Evolutionary conservation across 2,888 invertebrate species (phyloP).

Genomic region (Noctua comes): DNA sequence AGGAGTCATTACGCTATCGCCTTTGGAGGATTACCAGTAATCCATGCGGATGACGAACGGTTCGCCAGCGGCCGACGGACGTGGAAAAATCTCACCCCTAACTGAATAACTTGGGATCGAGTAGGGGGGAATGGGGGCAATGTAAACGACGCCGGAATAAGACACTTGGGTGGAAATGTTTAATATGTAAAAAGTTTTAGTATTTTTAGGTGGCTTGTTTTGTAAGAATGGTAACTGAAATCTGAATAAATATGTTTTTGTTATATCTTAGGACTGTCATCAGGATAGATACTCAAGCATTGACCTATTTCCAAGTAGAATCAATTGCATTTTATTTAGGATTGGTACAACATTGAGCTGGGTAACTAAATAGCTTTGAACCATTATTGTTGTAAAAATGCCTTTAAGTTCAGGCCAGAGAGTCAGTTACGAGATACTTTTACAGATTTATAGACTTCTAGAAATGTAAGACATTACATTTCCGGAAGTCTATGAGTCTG

Average conservation of each 20-base stretch:
- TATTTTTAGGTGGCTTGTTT: constrained; percentile 8
- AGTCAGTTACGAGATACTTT: too few species aligned
- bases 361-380: not conserved
- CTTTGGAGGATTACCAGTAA: constrained; percentile 76
- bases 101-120: constrained; percentile 74
- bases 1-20: constrained; percentile 74
- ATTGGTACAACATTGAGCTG: not conserved
- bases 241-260: constrained; percentile 9
- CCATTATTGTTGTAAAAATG: not conserved
- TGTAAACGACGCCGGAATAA: constrained; percentile 34
- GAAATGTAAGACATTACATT: too few species aligned
- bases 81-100: constrained; percentile 80
- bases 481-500: not conserved
- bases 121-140: constrained; percentile 18
- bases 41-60: constrained; percentile 79
- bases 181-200: constrained; percentile 25
- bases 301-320: not conserved
- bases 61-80: constrained; percentile 68
- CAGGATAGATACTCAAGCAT: not conserved
- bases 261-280: not conserved
- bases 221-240: not conserved
- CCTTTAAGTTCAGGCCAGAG: not conserved
- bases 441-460: too few species aligned
- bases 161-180: constrained; percentile 18
- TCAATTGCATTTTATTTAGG: not conserved